Percentiles rank a stretch among this genome's conserved stretches.
phyloP scores from a whole-genome alignment of 2,797 vertebrate genomes.

The Schizopygopsis malacanthus region DNA sequence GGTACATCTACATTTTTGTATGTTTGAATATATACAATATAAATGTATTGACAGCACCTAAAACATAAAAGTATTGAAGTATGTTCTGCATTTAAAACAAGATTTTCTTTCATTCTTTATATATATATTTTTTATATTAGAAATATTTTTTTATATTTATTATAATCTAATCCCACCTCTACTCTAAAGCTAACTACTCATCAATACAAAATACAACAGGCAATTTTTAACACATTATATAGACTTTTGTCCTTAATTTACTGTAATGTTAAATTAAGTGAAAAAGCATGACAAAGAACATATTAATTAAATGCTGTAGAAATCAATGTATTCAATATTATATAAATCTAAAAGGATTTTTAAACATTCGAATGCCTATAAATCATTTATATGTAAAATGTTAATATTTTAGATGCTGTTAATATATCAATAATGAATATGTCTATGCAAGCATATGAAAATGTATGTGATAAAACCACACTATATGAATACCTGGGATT shows the following conservation, averaged over 20 bases:
- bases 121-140: background rate
- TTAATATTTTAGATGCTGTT: slow-evolving; percentile 3
- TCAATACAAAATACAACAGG: background rate
- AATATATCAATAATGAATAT: background rate
- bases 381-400: background rate
- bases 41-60: slow-evolving; percentile 2
- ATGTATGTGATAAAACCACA: background rate
- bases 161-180: background rate
- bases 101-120: background rate
- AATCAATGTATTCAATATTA: background rate
- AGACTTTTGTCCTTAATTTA: background rate
- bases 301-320: background rate
- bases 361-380: background rate
- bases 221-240: background rate
- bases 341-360: background rate
- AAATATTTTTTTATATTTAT: background rate
- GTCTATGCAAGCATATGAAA: slow-evolving; percentile 1
- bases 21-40: background rate
- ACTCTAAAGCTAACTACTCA: background rate
- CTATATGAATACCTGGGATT: background rate
- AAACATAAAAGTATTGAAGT: background rate
- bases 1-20: background rate
- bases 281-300: background rate
- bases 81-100: background rate
- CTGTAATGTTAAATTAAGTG: background rate